phyloP scores from a whole-genome alignment of 2,113 vertebrate genomes.

The Nesospiza acunhae region DNA sequence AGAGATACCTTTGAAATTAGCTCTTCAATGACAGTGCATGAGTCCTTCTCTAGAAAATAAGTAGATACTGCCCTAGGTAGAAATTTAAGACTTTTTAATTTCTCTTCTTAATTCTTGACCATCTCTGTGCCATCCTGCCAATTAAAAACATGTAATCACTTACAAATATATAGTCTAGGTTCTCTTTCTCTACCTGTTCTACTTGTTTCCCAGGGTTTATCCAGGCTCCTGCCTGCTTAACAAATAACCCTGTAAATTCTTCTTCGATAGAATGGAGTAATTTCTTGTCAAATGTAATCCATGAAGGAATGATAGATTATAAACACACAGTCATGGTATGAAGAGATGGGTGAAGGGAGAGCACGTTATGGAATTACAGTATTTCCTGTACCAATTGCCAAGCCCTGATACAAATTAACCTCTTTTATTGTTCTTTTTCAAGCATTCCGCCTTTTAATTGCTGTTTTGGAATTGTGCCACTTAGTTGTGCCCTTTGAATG shows the following conservation, averaged over 20 bases:
- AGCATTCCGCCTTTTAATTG: slow-evolving; percentile 62
- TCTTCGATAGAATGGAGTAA: background rate
- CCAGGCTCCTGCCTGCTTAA: background rate
- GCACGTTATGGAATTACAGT: background rate
- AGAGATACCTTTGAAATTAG: background rate
- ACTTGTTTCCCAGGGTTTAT: background rate
- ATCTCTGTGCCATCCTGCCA: background rate
- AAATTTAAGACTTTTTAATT: background rate
- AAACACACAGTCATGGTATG: background rate
- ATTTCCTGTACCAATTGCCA: slow-evolving; percentile 45
- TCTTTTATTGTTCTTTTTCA: slow-evolving; percentile 62
- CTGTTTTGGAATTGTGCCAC: slow-evolving; percentile 52
- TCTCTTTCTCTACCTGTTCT: background rate
- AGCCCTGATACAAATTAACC: slow-evolving; percentile 44
- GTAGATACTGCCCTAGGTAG: background rate
- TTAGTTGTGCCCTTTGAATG: slow-evolving; percentile 54
- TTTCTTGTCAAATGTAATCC: background rate
- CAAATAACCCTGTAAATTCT: background rate
- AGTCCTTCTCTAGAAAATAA: background rate
- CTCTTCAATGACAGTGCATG: background rate
- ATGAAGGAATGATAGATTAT: background rate
- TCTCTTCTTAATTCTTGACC: background rate
- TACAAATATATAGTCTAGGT: background rate
- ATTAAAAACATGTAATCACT: background rate
- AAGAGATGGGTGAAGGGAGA: background rate